Percentiles rank a stretch among this genome's conserved stretches.
Evolutionary conservation across 2,797 vertebrate species (phyloP).

Genomic region (Spinibarbus caldwelli): DNA sequence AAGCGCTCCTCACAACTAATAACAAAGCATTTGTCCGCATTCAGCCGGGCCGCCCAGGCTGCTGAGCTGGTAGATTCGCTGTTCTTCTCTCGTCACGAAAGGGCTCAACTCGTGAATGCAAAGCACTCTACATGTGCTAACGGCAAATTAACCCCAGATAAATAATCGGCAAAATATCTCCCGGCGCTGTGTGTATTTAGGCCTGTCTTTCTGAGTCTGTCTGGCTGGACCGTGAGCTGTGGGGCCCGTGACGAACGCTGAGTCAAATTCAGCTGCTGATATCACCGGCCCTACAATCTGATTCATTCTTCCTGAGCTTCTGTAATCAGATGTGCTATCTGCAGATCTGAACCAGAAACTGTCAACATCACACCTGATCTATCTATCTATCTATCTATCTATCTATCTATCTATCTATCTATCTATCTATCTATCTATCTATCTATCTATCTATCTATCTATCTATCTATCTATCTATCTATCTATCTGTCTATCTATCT

Average conservation of each 20-base stretch:
- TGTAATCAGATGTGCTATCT: no score
- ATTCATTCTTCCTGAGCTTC: no score
- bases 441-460: no score
- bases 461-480: no score
- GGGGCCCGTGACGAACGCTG: constrained; percentile 59
- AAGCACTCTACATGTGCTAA: constrained; percentile 64
- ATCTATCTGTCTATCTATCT: accelerated
- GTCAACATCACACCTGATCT: no score
- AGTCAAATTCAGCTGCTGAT: constrained; percentile 63
- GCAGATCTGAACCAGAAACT: no score
- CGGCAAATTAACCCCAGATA: constrained; percentile 69
- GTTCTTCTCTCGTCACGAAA: constrained; percentile 50
- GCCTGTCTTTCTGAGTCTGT: constrained; percentile 64
- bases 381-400: background rate
- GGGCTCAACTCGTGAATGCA: constrained; percentile 57
- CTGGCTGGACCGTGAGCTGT: constrained; percentile 60
- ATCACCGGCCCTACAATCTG: constrained; percentile 35
- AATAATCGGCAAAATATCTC: constrained; percentile 58
- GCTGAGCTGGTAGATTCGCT: constrained; percentile 59
- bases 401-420: background rate
- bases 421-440: background rate
- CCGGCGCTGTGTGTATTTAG: constrained; percentile 62
- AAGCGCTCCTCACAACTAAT: background rate
- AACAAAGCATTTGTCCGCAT: constrained; percentile 65
- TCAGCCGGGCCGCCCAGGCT: constrained; percentile 51